These are phyloP conservation scores for Geotrupes spiniger DNA, from an alignment of 2,888 invertebrate species.

Conservation along the genomic window DNA sequence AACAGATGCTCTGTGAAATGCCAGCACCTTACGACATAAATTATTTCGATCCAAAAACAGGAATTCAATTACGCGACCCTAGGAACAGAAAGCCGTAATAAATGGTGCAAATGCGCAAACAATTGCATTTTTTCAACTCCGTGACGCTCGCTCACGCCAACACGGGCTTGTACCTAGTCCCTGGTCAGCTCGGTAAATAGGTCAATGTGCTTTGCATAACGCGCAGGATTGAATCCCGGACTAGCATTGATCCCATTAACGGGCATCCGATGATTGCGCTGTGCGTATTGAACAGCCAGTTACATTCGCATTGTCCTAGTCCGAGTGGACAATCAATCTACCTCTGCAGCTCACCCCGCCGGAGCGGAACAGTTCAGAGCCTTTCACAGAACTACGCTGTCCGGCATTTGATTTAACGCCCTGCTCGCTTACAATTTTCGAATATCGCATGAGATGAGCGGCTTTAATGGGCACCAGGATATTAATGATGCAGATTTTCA, in stretches of 20 bases:
- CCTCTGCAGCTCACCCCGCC: slow-evolving; percentile 10
- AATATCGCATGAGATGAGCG: slow-evolving; percentile 5
- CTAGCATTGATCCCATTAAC: slow-evolving; percentile 44
- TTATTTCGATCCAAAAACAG: too few relatives aligned
- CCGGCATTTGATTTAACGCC: slow-evolving; percentile 20
- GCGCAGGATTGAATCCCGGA: slow-evolving; percentile 44
- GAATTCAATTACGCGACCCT: too few relatives aligned
- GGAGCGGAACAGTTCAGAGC: slow-evolving; percentile 6
- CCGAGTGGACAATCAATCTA: slow-evolving; percentile 17
- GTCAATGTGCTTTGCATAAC: slow-evolving; percentile 42
- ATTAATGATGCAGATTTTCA: slow-evolving; percentile 7
- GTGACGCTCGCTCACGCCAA: too few relatives aligned
- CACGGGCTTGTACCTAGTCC: slow-evolving; percentile 16
- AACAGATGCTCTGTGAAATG: too few relatives aligned
- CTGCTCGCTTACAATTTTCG: slow-evolving; percentile 18
- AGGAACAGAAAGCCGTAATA: too few relatives aligned
- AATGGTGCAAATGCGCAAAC: too few relatives aligned
- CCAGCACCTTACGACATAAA: too few relatives aligned
- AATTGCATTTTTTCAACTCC: too few relatives aligned
- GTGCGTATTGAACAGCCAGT: slow-evolving; percentile 34
- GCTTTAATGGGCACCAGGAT: not conserved
- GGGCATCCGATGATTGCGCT: slow-evolving; percentile 41
- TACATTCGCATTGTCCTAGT: slow-evolving; percentile 29
- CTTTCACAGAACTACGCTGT: slow-evolving; percentile 15
- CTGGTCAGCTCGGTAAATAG: slow-evolving; percentile 32